Base-by-base conservation (phyloP, 2,888 invertebrate genomes). In the Tipula unca region DNA sequence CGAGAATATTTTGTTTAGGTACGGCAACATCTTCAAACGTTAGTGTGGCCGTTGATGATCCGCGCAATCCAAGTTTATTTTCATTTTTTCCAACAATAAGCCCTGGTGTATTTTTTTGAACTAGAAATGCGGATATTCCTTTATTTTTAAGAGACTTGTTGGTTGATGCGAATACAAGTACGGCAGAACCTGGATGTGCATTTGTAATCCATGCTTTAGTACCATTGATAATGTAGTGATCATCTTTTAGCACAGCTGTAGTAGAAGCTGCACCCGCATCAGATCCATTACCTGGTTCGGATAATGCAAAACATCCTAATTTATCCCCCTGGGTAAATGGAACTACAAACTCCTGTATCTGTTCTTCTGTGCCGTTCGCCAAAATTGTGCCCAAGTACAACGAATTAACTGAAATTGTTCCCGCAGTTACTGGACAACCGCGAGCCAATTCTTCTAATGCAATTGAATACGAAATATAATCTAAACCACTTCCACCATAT, bases 191-290 rank as follows among this genome's bases (percentile, higher is more conserved):
- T 90, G 98, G 98, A 89, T 93, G 96, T 0, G 94, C 98, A 91
- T 97, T 98, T 0, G 98, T 98, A 86, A 99, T 98, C 98, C 98
- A 99, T 6, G 96, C 94, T 91, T 98, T 98, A 1, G 97, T 97
- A 1, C 98, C 98, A 91, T 96, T 97, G 3, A 98, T 88, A 25
- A 94, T 89, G 92, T 94, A 98, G 86, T 93, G 92, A 88, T 94
- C 92, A 0, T 94, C 95, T n/a, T 92, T 91, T 8, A 92, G 90
- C 88, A 92, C 94, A 0, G 98, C 98, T 5, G 93, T 94, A 0
- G 98, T 98, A 0, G 97, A 96, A 0, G 98, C 98, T 17, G 98
- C 98, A 14, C 98, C 98, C 13, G 98, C 98, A 92, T 99, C 99
- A 86, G 97, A 97, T 0, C 98, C 98, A 91, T 98, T 98, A 0